These are phyloP conservation scores for Synergus gifuensis DNA, from an alignment of 2,888 invertebrate species.

Conservation along the genomic window DNA sequence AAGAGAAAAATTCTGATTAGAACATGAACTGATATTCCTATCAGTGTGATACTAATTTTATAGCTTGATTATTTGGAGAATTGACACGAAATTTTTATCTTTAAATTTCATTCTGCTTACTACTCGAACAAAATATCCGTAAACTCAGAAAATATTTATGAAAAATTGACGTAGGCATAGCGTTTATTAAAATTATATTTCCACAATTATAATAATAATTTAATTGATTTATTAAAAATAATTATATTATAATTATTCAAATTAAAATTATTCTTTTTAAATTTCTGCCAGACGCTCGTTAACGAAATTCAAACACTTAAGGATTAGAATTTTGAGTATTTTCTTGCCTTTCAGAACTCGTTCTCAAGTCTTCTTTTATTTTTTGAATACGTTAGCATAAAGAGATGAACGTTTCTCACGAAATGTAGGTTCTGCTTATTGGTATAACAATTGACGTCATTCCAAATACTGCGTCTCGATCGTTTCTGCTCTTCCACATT, in stretches of 20 bases:
- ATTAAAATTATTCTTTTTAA: neutral
- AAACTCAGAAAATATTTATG: neutral
- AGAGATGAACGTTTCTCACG: constrained; percentile 49
- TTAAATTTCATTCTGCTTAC: neutral
- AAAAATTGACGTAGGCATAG: too few relatives aligned
- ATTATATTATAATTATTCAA: too few relatives aligned
- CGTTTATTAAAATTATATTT: neutral
- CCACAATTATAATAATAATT: too few relatives aligned
- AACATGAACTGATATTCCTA: neutral
- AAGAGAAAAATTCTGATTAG: neutral
- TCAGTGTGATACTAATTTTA: neutral
- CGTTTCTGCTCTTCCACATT: constrained; percentile 13
- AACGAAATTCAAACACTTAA: too few relatives aligned
- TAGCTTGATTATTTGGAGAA: neutral
- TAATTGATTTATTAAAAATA: too few relatives aligned
- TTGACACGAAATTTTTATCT: too few relatives aligned
- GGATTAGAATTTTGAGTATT: neutral
- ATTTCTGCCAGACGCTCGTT: neutral
- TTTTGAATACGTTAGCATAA: neutral
- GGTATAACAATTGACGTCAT: constrained; percentile 64
- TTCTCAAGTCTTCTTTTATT: neutral
- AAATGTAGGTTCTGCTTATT: constrained; percentile 66
- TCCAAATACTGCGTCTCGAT: constrained; percentile 31
- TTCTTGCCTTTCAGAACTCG: neutral
- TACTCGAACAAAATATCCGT: neutral